Base-by-base conservation (phyloP, 1,140 invertebrate species). In the Euglossa dilemma region DNA sequence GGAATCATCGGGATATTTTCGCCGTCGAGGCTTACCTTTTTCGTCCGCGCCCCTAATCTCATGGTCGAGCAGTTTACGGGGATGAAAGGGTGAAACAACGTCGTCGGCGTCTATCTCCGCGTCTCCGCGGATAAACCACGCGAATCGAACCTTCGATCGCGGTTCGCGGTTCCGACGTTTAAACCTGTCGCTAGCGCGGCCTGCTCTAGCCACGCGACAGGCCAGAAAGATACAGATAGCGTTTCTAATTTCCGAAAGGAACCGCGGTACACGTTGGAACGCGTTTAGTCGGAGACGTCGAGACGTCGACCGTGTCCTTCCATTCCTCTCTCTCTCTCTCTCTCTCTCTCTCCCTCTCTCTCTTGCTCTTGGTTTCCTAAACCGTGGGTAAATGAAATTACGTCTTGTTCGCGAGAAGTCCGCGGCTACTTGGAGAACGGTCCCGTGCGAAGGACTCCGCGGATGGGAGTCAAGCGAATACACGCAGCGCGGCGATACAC, bases 201-300 rank as follows among this genome's bases (percentile, higher is more conserved):
- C 36, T 64, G 76, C 77, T 45, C 63, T 74, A 88, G 72, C 73
- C 83, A 88, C 86, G 86, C 69, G 63, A 50, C 52, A 87, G 89
- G 87, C 86, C 80, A 88, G 86, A 84, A 76, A 70, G 78, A 71
- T 36, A 36, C 25, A 82, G 88, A 90, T 90, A 90, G 84, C 74
- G 81, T 90, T 90, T 90, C 89, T 90, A 88, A 89, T 90, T 90
- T 90, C 89, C 89, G 85, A 90, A 87, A 86, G 81, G 67, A 85
- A 81, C 77, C 72, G 64, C 74, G 43, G 54, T 45, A 54, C 70
- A 52, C n/a, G 7, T 52, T n/a, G 43, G 77, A 86, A 81, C 74
- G 83, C 74, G 83, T 52, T 86, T 83, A 72, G 50, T 56, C 69
- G 80, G 80, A 75, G 57, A 72, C 66, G 71, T 82, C 56, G 70